Percentiles rank a stretch among this genome's conserved stretches.
Evolutionary conservation across 2,113 vertebrate species (phyloP).

Genomic region (Cyanistes caeruleus): DNA sequence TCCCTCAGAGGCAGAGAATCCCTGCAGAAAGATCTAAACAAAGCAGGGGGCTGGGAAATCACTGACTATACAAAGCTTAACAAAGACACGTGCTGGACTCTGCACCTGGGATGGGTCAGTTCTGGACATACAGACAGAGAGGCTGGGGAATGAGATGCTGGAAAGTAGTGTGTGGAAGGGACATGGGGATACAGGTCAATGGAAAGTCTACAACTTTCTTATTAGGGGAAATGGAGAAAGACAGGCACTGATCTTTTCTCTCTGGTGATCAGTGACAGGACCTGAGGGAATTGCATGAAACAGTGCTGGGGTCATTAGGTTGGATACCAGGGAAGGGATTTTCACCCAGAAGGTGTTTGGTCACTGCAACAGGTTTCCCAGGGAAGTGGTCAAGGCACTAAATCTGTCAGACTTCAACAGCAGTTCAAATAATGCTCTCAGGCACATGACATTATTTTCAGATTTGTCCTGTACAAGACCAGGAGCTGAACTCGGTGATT

Average conservation of each 20-base stretch:
- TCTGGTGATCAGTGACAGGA: background rate
- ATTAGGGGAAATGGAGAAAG: background rate
- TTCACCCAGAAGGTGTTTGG: background rate
- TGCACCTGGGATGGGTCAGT: background rate
- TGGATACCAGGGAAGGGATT: background rate
- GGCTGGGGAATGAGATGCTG: background rate
- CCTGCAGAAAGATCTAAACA: background rate
- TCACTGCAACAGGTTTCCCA: background rate
- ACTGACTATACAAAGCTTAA: background rate
- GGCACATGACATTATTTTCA: background rate
- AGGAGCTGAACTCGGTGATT: rapidly evolving
- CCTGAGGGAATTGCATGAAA: background rate
- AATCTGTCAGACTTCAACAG: background rate
- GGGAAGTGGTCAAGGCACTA: background rate
- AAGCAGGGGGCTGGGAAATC: background rate
- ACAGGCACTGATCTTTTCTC: background rate
- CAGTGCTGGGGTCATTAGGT: rapidly evolving
- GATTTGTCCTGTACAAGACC: background rate
- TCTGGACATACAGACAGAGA: background rate
- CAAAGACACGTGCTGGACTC: background rate
- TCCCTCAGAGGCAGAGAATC: background rate
- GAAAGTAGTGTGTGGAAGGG: background rate
- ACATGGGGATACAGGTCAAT: background rate
- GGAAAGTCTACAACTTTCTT: background rate
- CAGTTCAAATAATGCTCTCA: background rate